Conservation (phyloP, 2,113 vertebrate species). For the Calyptomena viridis region DNA sequence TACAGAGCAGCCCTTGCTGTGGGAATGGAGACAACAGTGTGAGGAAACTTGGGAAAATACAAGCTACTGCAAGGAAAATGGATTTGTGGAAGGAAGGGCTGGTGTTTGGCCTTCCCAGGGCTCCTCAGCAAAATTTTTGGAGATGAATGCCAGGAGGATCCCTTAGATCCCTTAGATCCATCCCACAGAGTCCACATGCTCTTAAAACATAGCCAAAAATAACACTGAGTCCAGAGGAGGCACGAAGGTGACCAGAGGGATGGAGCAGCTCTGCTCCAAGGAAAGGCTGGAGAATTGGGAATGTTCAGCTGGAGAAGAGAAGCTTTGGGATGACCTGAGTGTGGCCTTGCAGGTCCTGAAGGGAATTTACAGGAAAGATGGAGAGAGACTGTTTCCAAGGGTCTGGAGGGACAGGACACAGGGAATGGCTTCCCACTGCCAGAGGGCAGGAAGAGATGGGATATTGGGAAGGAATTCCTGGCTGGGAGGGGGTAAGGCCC, state of each 20-base stretch:
- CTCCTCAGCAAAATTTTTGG: neutral
- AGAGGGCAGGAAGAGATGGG: fast-evolving
- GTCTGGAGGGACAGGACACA: fast-evolving
- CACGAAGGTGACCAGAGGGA: neutral
- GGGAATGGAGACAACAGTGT: neutral
- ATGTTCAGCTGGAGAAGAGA: neutral
- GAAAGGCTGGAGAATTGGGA: neutral
- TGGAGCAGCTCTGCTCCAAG: neutral
- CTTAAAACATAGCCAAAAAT: neutral
- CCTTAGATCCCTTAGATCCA: neutral
- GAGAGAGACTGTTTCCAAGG: neutral
- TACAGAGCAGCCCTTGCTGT: neutral
- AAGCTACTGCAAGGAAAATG: neutral
- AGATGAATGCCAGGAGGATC: neutral
- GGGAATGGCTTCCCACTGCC: neutral
- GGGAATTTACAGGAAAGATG: fast-evolving
- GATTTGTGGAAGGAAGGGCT: neutral
- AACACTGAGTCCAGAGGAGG: neutral
- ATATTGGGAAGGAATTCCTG: fast-evolving
- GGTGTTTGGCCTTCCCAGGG: neutral
- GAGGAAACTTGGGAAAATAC: neutral
- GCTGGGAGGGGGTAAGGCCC: neutral
- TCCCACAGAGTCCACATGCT: neutral
- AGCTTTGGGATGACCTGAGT: fast-evolving
- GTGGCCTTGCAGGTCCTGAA: neutral